Evolutionary conservation across 2,113 vertebrate genomes (phyloP), one percentile per base, ranked within the genome.

Genomic region (Colius striatus): DNA sequence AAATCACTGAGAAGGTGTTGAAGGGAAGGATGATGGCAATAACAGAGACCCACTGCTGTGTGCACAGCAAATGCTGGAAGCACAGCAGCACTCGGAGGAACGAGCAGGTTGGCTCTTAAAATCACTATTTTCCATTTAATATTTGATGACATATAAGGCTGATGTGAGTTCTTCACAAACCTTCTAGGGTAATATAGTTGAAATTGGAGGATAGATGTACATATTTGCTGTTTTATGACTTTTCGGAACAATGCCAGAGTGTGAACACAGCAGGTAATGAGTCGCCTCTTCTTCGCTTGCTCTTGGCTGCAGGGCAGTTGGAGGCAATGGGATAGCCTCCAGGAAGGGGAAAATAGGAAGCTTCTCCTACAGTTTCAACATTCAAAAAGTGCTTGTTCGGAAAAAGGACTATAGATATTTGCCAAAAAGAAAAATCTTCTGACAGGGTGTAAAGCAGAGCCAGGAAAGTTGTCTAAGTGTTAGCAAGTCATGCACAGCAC

Each of bases 11-110:
- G 34, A 20, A 32, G 22, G 23, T 27, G 26, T 19, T 63, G 19
- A 22, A 53, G 67, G 47, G 32, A 26, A n/a, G 34, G 38, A 3
- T 54, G 16, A 36, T 0, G 8, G 15, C 60, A 60, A 1, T 18
- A 17, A 18, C 14, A 80, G 23, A 61, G 10, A 14, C 7, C 34
- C 5, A 1, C 51, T 1, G 2, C 10, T 11, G 5, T 4, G 23
- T 6, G 32, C 18, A 5, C 25, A 6, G 70, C 8, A 51, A 30
- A 1, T 5, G 41, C 71, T 71, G 22, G 13, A 62, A 75, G 25
- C 2, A 8, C 58, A 9, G 3, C 2, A 54, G 32, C 50, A 53
- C 20, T 26, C 41, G 50, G 43, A 43, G n/a, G 4, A 85, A 16
- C 4, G 1, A 25, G 1, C n/a, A 51, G 38, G 17, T 14, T 41